Percentiles rank a stretch among this genome's conserved stretches.
phyloP scores from a whole-genome alignment of 2,888 invertebrate genomes.

The Desoria tigrina region DNA sequence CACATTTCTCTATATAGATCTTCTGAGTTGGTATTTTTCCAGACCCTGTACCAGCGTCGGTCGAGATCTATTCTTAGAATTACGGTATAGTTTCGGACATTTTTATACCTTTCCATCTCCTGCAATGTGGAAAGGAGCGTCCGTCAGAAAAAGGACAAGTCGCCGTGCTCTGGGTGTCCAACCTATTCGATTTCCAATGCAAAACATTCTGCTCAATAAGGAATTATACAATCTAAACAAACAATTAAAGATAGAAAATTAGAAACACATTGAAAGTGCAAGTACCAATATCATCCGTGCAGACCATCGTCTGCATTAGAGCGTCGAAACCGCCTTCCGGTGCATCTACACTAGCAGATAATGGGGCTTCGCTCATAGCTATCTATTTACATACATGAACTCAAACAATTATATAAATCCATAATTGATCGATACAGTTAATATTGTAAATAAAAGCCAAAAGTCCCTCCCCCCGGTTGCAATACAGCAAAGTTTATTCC shows the following conservation, averaged over 20 bases:
- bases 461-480: too few relatives aligned
- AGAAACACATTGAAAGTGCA: neutral
- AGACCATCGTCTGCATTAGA: constrained; percentile 68
- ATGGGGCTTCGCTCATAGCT: constrained; percentile 77
- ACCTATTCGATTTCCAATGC: constrained; percentile 24
- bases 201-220: neutral
- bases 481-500: too few relatives aligned
- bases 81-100: too few relatives aligned
- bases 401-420: too few relatives aligned
- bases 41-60: neutral
- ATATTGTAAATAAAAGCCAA: too few relatives aligned
- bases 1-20: too few relatives aligned
- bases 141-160: constrained; percentile 69
- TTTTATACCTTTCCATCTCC: constrained; percentile 95
- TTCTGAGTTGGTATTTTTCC: too few relatives aligned
- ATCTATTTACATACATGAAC: too few relatives aligned
- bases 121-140: constrained; percentile 98
- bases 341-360: constrained; percentile 95
- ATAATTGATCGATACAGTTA: too few relatives aligned
- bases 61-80: neutral
- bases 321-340: constrained; percentile 99
- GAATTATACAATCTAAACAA: neutral
- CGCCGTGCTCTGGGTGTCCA: constrained; percentile 31
- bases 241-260: too few relatives aligned
- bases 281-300: constrained; percentile 4